These are phyloP conservation scores for Gastracanthus pulcherrimus DNA, from an alignment of 2,888 invertebrate genomes.

Conservation along the genomic window DNA sequence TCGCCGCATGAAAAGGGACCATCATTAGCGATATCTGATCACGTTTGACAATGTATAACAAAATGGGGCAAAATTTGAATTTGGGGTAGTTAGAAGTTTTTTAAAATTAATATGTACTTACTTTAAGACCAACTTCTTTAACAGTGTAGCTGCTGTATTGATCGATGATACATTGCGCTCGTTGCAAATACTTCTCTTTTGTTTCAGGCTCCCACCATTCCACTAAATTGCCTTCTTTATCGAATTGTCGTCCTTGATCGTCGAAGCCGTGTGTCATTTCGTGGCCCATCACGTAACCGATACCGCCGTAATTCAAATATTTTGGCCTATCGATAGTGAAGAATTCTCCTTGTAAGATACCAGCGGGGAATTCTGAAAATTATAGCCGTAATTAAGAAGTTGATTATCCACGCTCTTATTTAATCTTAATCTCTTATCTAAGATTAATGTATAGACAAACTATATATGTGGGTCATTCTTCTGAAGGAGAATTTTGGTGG, in stretches of 20 bases:
- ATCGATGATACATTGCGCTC: constrained; percentile 92
- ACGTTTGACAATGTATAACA: too few relatives aligned
- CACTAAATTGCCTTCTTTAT: constrained; percentile 91
- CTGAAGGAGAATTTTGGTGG: too few relatives aligned
- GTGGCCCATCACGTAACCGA: constrained; percentile 93
- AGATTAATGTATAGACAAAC: too few relatives aligned
- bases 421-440: too few relatives aligned
- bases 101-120: constrained; percentile 78
- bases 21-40: too few relatives aligned
- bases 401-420: too few relatives aligned
- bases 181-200: constrained; percentile 88
- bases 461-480: too few relatives aligned
- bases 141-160: constrained; percentile 95
- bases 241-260: constrained; percentile 92
- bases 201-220: constrained; percentile 95
- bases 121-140: constrained; percentile 85
- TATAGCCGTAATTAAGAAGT: too few relatives aligned
- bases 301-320: constrained; percentile 94
- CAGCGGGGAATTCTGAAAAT: constrained; percentile 80
- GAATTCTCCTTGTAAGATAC: constrained; percentile 93
- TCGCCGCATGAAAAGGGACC: too few relatives aligned
- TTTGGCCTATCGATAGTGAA: constrained; percentile 91
- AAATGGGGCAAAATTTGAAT: neutral
- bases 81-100: neutral
- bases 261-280: constrained; percentile 95